Conservation (phyloP, 2,888 invertebrate species). For the Notodonta ziczac region DNA sequence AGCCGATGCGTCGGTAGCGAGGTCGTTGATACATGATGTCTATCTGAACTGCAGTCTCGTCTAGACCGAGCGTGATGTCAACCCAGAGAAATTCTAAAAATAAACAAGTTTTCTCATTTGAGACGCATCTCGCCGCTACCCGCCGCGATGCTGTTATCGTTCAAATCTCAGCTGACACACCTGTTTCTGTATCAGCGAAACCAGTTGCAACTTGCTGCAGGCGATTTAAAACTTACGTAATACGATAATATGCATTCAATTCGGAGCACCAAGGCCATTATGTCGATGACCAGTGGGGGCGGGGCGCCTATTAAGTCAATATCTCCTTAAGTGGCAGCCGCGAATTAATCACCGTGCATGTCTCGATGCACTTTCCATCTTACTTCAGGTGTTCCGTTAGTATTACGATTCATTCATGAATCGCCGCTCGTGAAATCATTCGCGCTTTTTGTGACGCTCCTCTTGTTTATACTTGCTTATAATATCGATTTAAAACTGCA, state of each 20-base stretch:
- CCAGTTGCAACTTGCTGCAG: conserved; percentile 73
- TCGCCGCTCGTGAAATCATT: conserved; percentile 34
- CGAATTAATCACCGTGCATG: conserved; percentile 71
- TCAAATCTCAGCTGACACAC: conserved; percentile 59
- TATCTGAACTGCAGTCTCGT: conserved; percentile 51
- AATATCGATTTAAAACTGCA: conserved; percentile 51
- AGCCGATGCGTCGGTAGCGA: conserved; percentile 40
- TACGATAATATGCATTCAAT: conserved; percentile 65
- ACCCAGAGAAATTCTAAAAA: conserved; percentile 38
- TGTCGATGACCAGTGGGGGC: conserved; percentile 64
- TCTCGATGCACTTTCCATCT: conserved; percentile 77
- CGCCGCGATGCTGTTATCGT: conserved; percentile 41
- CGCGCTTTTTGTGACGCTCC: conserved; percentile 32
- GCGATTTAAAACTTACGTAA: conserved; percentile 64
- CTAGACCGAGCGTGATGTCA: conserved; percentile 48
- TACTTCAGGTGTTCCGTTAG: conserved; percentile 57
- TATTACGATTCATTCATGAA: conserved; percentile 61
- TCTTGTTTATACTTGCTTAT: conserved; percentile 34
- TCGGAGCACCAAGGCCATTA: conserved; percentile 63
- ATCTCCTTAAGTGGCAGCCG: conserved; percentile 71
- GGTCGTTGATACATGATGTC: conserved; percentile 48
- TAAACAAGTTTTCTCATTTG: conserved; percentile 45
- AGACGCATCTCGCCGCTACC: conserved; percentile 38
- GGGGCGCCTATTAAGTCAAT: conserved; percentile 68
- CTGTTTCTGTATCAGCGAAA: conserved; percentile 57